Percentiles rank a stretch among this genome's conserved stretches.
These are phyloP conservation scores for Hemicentrotus pulcherrimus DNA, from an alignment of 35 echinoderm and acorn worm species.

Conservation along the genomic window DNA sequence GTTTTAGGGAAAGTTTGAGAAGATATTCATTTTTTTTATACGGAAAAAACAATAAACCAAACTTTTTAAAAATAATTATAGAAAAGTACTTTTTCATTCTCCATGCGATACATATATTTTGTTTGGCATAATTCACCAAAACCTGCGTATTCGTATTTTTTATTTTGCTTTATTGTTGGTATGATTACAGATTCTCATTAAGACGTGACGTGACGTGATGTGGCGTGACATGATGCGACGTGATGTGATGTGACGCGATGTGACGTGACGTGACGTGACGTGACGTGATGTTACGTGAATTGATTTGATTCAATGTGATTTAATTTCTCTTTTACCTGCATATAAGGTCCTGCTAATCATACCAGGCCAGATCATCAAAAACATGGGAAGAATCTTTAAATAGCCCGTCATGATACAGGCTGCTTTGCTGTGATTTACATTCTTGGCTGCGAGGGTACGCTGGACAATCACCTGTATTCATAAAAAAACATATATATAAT, in stretches of 20 bases:
- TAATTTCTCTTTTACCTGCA: slow-evolving; percentile 60
- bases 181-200: no score
- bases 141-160: no score
- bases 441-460: slow-evolving; percentile 61
- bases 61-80: no score
- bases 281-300: neutral
- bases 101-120: no score
- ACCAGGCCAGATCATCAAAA: slow-evolving; percentile 80
- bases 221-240: neutral
- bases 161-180: no score
- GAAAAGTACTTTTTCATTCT: no score
- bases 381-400: slow-evolving; percentile 81
- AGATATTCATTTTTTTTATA: no score
- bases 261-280: neutral
- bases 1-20: no score
- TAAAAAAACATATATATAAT: neutral
- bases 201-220: neutral
- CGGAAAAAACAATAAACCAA: no score
- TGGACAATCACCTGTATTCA: slow-evolving; percentile 56
- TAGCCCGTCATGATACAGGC: slow-evolving; percentile 65
- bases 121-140: no score
- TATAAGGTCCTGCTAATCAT: slow-evolving; percentile 85
- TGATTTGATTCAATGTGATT: neutral
- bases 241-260: neutral
- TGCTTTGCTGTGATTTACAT: slow-evolving; percentile 57